Base-by-base conservation (phyloP, 2,888 invertebrate genomes). In the Cephus pygmeus region DNA sequence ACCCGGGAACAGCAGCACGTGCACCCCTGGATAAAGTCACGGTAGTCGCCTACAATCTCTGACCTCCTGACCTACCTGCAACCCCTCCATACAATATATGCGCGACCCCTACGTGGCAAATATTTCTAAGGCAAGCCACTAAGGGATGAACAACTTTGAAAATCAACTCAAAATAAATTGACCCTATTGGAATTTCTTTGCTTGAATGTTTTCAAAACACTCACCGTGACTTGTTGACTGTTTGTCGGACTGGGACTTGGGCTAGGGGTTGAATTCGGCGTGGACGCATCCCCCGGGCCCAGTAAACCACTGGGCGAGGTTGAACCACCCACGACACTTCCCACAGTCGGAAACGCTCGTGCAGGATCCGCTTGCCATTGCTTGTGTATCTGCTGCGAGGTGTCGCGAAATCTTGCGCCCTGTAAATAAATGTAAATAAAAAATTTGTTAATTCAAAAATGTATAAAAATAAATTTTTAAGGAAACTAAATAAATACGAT, bases 311-410 rank as follows among this genome's bases (percentile, higher is more conserved):
- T 84, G 9, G 88, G 86, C 1, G 85, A 84, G 12, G 87, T 81
- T 12, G 88, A 86, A 76, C 84, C 84, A 23, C 83, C 77, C 75
- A 76, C 83, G 12, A 81, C 84, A 74, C 87, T 86, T 79, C 88
- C 89, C 73, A 91, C 90, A n/a, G 90, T 90, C 56, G 91, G 91
- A 81, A 91, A 91, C 69, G 91, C 89, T 82, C 91, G 83, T 4
- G 88, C 81, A 34, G 91, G 91, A 83, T 91, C 94, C 81, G 93
- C 93, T 75, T 93, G 91, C 95, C 95, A 95, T 87, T 94, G 94
- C 81, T 94, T 93, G 89, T 95, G 95, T 81, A 95, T 95, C 90
- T 94, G 95, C 93, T 95, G 95, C 88, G 95, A 95, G 78, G 95
- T 95, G 90, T 95, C 95, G 84, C 94, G 94, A 90, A 95, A 95